A percentile compares a stretch with the other conserved stretches of the same genome.
These are phyloP conservation scores for Gymnorhina tibicen DNA, from an alignment of 2,113 vertebrate genomes.

Conservation along the genomic window DNA sequence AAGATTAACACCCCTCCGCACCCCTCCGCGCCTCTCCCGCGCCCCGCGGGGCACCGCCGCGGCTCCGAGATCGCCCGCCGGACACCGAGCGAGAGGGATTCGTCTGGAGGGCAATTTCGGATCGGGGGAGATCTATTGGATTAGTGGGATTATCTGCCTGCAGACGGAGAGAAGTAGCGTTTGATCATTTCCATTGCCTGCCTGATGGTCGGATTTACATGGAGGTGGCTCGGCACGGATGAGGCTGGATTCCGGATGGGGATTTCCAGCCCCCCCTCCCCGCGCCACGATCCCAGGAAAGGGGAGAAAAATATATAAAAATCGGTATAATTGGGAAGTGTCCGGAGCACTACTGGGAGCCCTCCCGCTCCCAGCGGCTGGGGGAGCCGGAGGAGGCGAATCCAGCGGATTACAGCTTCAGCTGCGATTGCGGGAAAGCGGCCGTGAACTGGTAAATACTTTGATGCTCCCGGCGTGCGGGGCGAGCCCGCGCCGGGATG, in stretches of 20 bases:
- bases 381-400: conserved; percentile 6
- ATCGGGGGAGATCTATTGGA: conserved; percentile 79
- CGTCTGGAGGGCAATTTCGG: conserved; percentile 75
- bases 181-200: conserved; percentile 73
- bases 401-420: conserved; percentile 20
- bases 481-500: conserved; percentile 5
- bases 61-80: conserved; percentile 52
- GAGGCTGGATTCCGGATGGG: conserved; percentile 60
- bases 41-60: background rate
- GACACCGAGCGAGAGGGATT: conserved; percentile 62
- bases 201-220: conserved; percentile 78
- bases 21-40: background rate
- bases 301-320: conserved; percentile 46
- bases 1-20: background rate
- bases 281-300: conserved; percentile 32
- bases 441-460: conserved; percentile 75
- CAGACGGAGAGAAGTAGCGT: conserved; percentile 76
- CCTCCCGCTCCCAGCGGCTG: conserved; percentile 34
- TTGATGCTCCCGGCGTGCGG: conserved; percentile 53
- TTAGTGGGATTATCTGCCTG: conserved; percentile 81
- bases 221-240: conserved; percentile 67
- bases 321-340: conserved; percentile 68
- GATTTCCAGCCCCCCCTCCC: background rate
- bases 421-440: conserved; percentile 26
- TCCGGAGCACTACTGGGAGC: conserved; percentile 51